Base-by-base conservation (phyloP, 2,797 vertebrate species). In the Neosalanx taihuensis region DNA sequence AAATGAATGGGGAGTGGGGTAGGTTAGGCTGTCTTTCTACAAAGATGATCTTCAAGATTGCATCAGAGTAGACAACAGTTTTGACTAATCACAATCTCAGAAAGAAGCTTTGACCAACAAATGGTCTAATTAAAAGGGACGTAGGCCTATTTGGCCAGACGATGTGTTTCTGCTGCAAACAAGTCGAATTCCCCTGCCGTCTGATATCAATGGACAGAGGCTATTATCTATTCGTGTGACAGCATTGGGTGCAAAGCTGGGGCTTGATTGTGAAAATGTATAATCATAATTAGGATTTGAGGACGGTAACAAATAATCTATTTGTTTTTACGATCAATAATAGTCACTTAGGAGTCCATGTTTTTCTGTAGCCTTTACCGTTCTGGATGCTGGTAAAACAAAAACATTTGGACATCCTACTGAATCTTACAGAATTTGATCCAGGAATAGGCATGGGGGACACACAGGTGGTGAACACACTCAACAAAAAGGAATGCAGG, bases 1-100 rank as follows among this genome's bases (percentile, higher is more conserved):
- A 65, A 49, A 51, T 63, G 73, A 78, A 73, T 46, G 73, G 31
- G 59, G 46, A 72, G 65, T 63, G 31, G 31, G 37, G 20, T 37
- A 71, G 67, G 70, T 20, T 23, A 60, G 58, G 7, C 6, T 64
- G 26, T n/a, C 23, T 46, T 64, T 64, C 20, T 20, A 64, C 33
- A 37, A 64, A 37, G n/a, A 46, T 35, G 5, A 7, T 64, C 26
- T 51, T 17, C 51, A 5, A 56, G 1, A 56, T n/a, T 6, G 18
- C 6, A n/a, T 56, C 18, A 6, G 18, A n/a, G 51, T 17, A 56
- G 51, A 56, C 17, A n/a, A n/a, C 51, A 17, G 51, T n/a, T 56
- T 56, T 17, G 15, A 56, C 18, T 56, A n/a, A 17, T 56, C 18
- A 7, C 51, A 4, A 17, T 56, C 51, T 17, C 15, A 18, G 51